These are phyloP conservation scores for Argynnis bischoffii DNA, from an alignment of 2,888 invertebrate species.

Conservation along the genomic window DNA sequence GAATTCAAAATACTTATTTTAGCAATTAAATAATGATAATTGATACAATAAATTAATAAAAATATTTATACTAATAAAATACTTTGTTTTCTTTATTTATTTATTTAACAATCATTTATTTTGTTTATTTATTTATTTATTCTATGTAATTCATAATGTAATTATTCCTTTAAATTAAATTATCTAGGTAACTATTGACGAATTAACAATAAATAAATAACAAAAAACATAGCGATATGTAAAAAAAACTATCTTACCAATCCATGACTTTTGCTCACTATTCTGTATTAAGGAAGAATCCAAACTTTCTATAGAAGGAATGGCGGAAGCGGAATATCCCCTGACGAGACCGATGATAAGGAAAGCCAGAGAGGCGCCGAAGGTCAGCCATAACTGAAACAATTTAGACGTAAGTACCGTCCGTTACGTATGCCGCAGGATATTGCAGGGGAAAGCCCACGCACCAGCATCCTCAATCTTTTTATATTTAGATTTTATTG, in stretches of 20 bases:
- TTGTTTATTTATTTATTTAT: no score
- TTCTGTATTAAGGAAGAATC: slow-evolving; percentile 69
- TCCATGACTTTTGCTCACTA: slow-evolving; percentile 80
- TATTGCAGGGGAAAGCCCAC: slow-evolving; percentile 26
- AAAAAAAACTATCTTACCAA: slow-evolving; percentile 60
- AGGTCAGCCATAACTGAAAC: slow-evolving; percentile 78
- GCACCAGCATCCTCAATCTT: slow-evolving; percentile 33
- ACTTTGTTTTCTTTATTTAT: no score
- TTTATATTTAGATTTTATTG: slow-evolving; percentile 30
- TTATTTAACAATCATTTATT: no score
- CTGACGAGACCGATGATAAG: slow-evolving; percentile 82
- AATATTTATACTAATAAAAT: no score
- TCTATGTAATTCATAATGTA: no score
- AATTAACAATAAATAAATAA: no score
- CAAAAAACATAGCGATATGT: slow-evolving; percentile 32
- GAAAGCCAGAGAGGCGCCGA: slow-evolving; percentile 82
- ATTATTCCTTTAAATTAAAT: no score
- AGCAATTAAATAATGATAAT: no score
- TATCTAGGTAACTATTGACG: no score
- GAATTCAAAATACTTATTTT: no score
- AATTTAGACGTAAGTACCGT: slow-evolving; percentile 34
- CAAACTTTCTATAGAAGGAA: slow-evolving; percentile 75
- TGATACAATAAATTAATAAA: no score
- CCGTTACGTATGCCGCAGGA: slow-evolving; percentile 19
- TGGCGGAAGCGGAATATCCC: slow-evolving; percentile 83